A percentile compares a stretch with the other conserved stretches of the same genome.
These are phyloP conservation scores for Barnardius zonarius DNA, from an alignment of 2,113 vertebrate species.

Conservation along the genomic window DNA sequence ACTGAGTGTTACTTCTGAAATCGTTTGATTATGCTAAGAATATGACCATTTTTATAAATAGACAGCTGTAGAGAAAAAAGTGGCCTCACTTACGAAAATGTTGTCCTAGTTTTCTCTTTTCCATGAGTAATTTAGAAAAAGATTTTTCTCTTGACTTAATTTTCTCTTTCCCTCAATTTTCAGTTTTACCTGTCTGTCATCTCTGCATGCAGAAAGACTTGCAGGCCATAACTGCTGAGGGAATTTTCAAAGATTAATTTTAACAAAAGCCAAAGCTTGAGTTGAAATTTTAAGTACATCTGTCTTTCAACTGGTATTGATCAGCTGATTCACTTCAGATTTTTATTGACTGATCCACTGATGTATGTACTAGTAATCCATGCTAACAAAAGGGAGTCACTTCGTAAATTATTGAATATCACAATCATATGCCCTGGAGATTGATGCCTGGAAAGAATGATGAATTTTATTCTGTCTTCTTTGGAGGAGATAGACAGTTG, in stretches of 20 bases:
- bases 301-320: background rate
- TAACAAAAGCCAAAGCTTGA: background rate
- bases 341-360: background rate
- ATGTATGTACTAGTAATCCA: background rate
- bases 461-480: background rate
- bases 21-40: background rate
- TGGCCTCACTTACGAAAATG: background rate
- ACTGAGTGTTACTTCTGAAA: background rate
- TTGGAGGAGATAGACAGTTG: background rate
- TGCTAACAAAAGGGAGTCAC: background rate
- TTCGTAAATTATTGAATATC: background rate
- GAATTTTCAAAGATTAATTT: background rate
- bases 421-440: background rate
- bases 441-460: background rate
- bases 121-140: background rate
- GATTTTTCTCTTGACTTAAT: background rate
- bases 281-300: background rate
- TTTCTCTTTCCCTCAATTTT: background rate
- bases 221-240: background rate
- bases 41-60: background rate
- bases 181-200: background rate
- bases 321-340: background rate
- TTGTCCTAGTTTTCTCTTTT: background rate
- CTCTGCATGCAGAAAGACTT: background rate
- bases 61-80: background rate